Evolutionary conservation across 2,888 invertebrate species (phyloP).

Genomic region (Deilephila porcellus): DNA sequence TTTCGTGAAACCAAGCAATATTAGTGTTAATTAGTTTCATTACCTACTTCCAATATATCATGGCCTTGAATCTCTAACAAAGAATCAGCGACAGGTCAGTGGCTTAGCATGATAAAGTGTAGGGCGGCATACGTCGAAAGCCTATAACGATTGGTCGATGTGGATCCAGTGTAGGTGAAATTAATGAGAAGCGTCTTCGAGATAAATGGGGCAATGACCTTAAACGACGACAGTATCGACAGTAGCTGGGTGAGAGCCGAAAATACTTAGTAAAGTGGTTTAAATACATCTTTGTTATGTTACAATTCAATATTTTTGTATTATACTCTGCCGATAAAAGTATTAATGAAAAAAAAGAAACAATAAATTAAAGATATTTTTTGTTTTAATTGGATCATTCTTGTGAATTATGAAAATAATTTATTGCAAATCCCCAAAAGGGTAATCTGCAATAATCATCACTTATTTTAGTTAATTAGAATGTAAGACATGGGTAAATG

Average conservation of each 20-base stretch:
- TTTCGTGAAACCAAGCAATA: too few species aligned
- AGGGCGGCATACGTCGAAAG: neutral
- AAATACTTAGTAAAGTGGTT: neutral
- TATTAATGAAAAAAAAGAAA: too few species aligned
- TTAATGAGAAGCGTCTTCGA: constrained; percentile 4
- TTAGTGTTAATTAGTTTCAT: too few species aligned
- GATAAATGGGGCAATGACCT: constrained; percentile 6
- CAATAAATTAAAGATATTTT: too few species aligned
- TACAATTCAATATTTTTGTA: too few species aligned
- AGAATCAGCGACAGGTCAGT: neutral
- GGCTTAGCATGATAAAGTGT: neutral
- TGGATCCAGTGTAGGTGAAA: neutral
- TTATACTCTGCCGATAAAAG: too few species aligned
- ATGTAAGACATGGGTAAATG: too few species aligned
- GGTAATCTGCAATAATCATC: too few species aligned
- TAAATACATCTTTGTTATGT: neutral
- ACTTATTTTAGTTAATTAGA: too few species aligned
- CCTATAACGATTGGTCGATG: neutral
- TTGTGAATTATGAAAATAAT: too few species aligned
- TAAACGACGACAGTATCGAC: neutral
- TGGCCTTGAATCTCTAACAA: neutral
- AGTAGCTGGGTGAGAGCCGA: neutral
- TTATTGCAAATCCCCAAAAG: too few species aligned
- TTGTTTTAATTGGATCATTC: too few species aligned
- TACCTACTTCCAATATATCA: neutral